Evolutionary conservation across 1,140 invertebrate species (phyloP), one percentile per base, ranked within the genome.

Genomic region (Tetragnatha versicolor): DNA sequence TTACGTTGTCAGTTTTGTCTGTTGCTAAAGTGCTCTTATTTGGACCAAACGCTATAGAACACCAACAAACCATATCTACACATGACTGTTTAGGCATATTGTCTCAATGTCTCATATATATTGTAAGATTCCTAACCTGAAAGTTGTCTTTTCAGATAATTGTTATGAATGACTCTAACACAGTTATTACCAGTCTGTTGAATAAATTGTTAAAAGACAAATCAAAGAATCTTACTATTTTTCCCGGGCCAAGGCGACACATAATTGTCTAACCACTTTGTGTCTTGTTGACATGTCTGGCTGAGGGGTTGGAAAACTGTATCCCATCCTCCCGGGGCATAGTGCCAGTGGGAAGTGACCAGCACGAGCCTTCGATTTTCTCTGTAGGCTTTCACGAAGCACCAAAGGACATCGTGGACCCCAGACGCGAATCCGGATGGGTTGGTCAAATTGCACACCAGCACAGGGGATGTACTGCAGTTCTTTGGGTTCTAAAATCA

Each of bases 341-440:
- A 81, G 31, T 81, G 77, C 77, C 77, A 79, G 12, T 73, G 51
- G 2, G 37, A 27, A 5, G 78, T 53, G 10, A 55, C 17, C 14
- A 81, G 45, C 39, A 81, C 68, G 6, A 81, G 17, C 2, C 45
- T 33, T 27, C 37, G 37, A 17, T 75, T 42, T 20, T 42, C 61
- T 22, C 76, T 61, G 37, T 73, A 81, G 1, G 66, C 80, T 68
- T 72, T 79, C 9, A 81, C 60, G 35, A 81, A 65, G 33, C 80
- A 81, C 80, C 80, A 81, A 5, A 81, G 20, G 14, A 81, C 69
- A 33, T 81, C 80, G 68, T 81, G 80, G 12, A 79, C 70, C 1
- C 78, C 78, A n/a, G 80, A 79, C 5, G 80, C 80, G 60, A 81
- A 81, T 2, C 80, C 80, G 37, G 55, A 45, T 39, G 66, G 55